Evolutionary conservation across 2,113 vertebrate genomes (phyloP).

Genomic region (Saiga tatarica): DNA sequence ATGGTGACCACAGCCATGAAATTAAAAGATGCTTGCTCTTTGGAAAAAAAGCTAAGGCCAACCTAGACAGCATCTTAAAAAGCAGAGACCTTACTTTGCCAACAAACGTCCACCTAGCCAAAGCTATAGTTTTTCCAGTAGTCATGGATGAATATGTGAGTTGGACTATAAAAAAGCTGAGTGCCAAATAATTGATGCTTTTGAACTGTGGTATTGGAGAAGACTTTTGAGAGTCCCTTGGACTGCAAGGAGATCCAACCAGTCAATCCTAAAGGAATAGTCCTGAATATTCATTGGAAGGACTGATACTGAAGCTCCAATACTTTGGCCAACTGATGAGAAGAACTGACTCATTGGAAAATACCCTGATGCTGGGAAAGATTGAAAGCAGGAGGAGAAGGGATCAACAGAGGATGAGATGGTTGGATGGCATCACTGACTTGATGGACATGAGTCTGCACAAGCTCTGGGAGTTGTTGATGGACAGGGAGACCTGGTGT

Average conservation of each 20-base stretch:
- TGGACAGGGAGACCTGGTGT: not conserved
- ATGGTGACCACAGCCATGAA: not conserved
- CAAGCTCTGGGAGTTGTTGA: not conserved
- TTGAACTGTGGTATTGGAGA: not conserved
- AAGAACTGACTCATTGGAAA: not conserved
- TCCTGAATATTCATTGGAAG: not conserved
- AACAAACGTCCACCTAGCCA: not conserved
- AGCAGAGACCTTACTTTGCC: not conserved
- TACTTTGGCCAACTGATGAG: not conserved
- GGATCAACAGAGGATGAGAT: not conserved
- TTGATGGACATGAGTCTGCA: not conserved
- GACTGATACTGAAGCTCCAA: not conserved
- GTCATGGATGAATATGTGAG: not conserved
- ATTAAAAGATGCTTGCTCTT: not conserved
- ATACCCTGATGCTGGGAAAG: not conserved
- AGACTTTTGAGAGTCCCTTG: not conserved
- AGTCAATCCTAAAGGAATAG: not conserved
- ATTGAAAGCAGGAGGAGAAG: not conserved
- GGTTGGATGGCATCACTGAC: not conserved
- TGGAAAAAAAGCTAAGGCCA: not conserved
- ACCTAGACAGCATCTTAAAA: not conserved
- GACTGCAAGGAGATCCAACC: not conserved
- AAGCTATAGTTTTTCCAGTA: not conserved
- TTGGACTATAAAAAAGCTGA: not conserved
- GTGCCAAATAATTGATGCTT: accelerated